Base-by-base conservation (phyloP, 2,888 invertebrate genomes). In the Serripes groenlandicus region DNA sequence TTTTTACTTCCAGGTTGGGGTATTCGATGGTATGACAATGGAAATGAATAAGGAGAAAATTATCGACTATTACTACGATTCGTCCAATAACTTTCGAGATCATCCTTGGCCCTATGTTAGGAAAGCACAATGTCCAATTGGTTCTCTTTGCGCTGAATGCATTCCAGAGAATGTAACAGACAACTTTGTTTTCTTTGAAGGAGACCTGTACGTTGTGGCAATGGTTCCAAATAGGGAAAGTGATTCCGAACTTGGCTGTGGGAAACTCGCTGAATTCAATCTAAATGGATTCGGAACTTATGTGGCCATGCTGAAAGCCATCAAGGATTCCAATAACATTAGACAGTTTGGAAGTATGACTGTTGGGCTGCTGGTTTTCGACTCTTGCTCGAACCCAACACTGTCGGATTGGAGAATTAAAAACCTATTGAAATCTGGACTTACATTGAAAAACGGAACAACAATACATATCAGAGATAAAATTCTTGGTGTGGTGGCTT, bases 1-100 rank as follows among this genome's bases (percentile, higher is more conserved):
- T n/a, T n/a, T n/a, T n/a, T n/a, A n/a, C n/a, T n/a, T n/a, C n/a
- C 34, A 62, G 62, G 28, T 62, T 34, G 62, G 26, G 21, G 62
- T 26, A 21, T 34, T 21, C 21, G n/a, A 62, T 62, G 62, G 62
- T 5, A 62, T 34, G 11, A 5, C 18, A 3, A 1, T 62, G 5
- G 28, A 5, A 11, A 26, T 62, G 21, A 3, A 9, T 34, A 34
- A 30, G 3, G 28, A 2, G 32, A 30, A 30, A n/a, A 62, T 62
- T 7, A 62, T 7, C 9, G 62, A 62, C 34, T 62, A 62, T n/a
- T 4, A 62, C 1, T 30, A 34, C 62, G 34, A 58, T 15, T 7
- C 58, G 15, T 3, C 26, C 28, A 26, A 26, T 7, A 58, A n/a
- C n/a, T n/a, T 26, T 28, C 58, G 28, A 26, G 58, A 58, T 28